A percentile compares a stretch with the other conserved stretches of the same genome.
phyloP scores from a whole-genome alignment of 2,797 vertebrate genomes.

The Falco concolor region DNA sequence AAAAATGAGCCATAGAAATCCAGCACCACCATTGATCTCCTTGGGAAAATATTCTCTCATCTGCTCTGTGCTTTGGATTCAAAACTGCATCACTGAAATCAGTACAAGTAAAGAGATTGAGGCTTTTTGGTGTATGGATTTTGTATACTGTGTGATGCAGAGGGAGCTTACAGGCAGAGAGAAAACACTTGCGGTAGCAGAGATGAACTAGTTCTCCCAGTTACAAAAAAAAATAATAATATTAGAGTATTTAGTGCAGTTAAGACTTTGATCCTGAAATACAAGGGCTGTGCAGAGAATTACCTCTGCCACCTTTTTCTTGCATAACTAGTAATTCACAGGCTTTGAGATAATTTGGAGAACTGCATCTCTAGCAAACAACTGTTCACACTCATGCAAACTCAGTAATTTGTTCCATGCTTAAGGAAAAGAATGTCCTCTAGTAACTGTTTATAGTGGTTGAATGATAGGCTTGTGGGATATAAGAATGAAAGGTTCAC shows the following conservation, averaged over 20 bases:
- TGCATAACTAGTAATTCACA: neutral
- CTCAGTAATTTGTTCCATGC: neutral
- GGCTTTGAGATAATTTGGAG: neutral
- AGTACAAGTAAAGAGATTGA: neutral
- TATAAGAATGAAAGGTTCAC: neutral
- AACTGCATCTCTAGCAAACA: neutral
- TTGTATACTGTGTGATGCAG: neutral
- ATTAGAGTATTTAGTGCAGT: neutral
- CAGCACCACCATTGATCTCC: neutral
- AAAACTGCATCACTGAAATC: neutral
- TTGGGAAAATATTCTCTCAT: neutral
- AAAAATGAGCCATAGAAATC: neutral
- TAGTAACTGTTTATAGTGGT: neutral
- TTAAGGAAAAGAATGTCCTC: neutral
- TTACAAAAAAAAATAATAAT: neutral
- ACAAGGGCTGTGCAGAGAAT: neutral
- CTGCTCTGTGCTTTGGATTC: neutral
- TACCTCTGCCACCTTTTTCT: neutral
- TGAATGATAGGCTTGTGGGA: neutral
- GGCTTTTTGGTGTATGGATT: neutral
- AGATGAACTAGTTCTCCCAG: neutral
- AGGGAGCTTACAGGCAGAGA: neutral
- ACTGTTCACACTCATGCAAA: neutral
- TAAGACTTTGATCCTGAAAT: neutral
- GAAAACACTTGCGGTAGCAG: neutral